A percentile compares a stretch with the other conserved stretches of the same genome.
phyloP scores from a whole-genome alignment of 2,888 invertebrate species.

The Dioctria linearis region DNA sequence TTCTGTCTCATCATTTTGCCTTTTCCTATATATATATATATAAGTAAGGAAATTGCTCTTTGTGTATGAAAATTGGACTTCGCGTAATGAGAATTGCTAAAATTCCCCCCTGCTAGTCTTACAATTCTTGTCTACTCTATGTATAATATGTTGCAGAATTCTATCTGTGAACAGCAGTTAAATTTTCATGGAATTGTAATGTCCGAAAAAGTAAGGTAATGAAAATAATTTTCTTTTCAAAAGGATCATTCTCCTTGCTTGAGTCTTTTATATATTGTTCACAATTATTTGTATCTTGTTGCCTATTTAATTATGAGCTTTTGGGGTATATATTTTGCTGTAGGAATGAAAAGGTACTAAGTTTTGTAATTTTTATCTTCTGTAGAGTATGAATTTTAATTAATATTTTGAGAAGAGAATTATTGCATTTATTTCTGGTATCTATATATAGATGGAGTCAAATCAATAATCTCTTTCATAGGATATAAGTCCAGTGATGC shows the following conservation, averaged over 20 bases:
- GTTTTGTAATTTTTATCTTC: too few relatives aligned
- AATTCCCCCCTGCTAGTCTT: constrained; percentile 5
- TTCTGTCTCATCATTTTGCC: constrained; percentile 41
- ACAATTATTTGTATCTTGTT: neutral
- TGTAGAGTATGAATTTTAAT: too few relatives aligned
- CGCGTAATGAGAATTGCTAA: constrained; percentile 46
- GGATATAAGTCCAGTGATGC: too few relatives aligned
- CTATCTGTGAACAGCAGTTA: constrained; percentile 6
- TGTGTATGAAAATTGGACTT: constrained; percentile 50
- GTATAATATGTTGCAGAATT: constrained; percentile 39
- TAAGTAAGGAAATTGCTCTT: constrained; percentile 28
- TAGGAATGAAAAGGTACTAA: too few relatives aligned
- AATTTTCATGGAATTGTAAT: constrained; percentile 40
- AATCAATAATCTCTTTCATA: too few relatives aligned
- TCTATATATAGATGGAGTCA: too few relatives aligned
- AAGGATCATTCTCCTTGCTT: neutral
- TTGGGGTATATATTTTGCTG: too few relatives aligned
- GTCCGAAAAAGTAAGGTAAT: constrained; percentile 43
- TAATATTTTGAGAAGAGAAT: too few relatives aligned
- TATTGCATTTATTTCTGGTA: too few relatives aligned
- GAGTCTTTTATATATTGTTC: neutral
- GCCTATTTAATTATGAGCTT: constrained; percentile 1
- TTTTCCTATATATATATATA: neutral
- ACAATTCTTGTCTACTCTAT: neutral
- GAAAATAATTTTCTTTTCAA: constrained; percentile 42